phyloP scores from a whole-genome alignment of 2,888 invertebrate species.

The Caenorhabditis imperialis region DNA sequence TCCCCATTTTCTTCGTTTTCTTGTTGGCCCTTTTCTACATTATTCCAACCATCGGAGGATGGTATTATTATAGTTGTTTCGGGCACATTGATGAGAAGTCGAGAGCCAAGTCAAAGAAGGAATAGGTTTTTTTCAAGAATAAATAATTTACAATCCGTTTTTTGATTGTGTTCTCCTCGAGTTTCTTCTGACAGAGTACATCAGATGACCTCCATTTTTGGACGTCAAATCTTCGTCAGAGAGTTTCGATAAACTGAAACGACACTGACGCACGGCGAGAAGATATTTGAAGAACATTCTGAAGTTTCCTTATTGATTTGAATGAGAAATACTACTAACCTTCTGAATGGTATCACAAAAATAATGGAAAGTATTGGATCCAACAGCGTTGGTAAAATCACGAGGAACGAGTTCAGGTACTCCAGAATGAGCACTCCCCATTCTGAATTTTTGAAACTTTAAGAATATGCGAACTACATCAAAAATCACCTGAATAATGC shows the following conservation, averaged over 20 bases:
- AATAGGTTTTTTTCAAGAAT: neutral
- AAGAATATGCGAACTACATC: neutral
- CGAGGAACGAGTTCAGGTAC: constrained; percentile 44
- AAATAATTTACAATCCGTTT: too few species aligned
- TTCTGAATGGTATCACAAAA: constrained; percentile 50
- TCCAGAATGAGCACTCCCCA: constrained; percentile 26
- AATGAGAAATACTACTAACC: constrained; percentile 4
- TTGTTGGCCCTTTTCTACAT: constrained; percentile 1
- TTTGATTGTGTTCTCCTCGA: constrained; percentile 27
- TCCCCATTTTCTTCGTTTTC: constrained; percentile 32
- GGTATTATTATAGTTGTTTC: constrained; percentile 36
- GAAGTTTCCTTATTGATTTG: neutral
- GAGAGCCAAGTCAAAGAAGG: constrained; percentile 13
- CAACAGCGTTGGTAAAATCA: constrained; percentile 41
- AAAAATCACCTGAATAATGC: constrained; percentile 39
- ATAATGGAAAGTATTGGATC: constrained; percentile 46
- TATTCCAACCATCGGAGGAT: constrained; percentile 9
- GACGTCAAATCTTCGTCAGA: constrained; percentile 28
- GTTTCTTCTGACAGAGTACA: constrained; percentile 15
- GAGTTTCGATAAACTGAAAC: constrained; percentile 36
- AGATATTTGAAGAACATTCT: constrained; percentile 47
- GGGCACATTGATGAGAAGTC: constrained; percentile 28
- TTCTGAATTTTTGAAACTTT: constrained; percentile 13
- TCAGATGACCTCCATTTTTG: constrained; percentile 8
- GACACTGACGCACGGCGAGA: constrained; percentile 32